Base-by-base conservation (phyloP, 2,888 invertebrate genomes). In the Mesopsocus fuscifrons region DNA sequence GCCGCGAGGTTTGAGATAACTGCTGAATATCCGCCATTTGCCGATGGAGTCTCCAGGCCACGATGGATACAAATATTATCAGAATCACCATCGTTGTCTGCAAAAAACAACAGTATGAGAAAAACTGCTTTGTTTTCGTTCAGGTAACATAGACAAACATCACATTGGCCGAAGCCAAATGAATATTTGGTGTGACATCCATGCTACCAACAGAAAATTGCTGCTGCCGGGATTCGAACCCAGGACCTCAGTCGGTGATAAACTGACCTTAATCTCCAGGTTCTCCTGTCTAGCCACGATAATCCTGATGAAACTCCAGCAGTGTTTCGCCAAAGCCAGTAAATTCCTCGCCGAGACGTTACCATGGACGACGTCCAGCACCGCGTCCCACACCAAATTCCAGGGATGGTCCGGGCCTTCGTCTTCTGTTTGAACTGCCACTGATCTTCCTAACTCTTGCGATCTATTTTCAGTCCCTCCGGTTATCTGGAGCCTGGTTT, bases 31-130 rank as follows among this genome's bases (percentile, higher is more conserved):
- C 57, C 50, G 63, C 64, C 56, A 76, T 77, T 62, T 80, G 76
- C 59, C 73, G 71, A 54, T 75, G 69, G 32, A 79, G 67, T 56
- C 81, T 81, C 76, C 77, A 80, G 56, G 77, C 75, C 72, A 81
- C 72, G 16, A 72, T 68, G 46, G 80, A 65, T 44, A 81, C 73
- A 47, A 75, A 66, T 38, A 77, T 73, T 22, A 74, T 66, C 38
- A 80, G 62, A 43, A 80, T 67, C 23, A 79, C 72, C 2, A 82
- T 58, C 16, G 72, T 67, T n/a, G 26, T 11, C 26, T 26, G 26
- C 26, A 26, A 26, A 26, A n/a, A n/a, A n/a, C n/a, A n/a, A n/a
- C n/a, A n/a, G n/a, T n/a, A n/a, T n/a, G n/a, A n/a, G n/a, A n/a
- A n/a, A n/a, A n/a, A n/a, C n/a, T n/a, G n/a, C n/a, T n/a, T n/a